Base-by-base conservation (phyloP, 2,113 vertebrate species). In the Notothenia rossii region DNA sequence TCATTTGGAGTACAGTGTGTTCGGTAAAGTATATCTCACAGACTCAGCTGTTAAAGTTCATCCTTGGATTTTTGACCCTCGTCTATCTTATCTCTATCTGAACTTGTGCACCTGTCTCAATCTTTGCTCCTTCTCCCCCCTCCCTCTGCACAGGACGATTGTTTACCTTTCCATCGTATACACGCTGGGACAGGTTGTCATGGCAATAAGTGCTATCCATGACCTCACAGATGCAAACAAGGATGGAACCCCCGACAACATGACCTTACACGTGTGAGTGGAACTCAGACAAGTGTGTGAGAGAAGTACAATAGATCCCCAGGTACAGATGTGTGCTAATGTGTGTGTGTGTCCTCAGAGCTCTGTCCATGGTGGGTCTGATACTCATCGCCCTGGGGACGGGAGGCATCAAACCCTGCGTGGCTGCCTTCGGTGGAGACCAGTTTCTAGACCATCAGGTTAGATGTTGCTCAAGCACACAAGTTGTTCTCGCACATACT, bases 351-450 rank as follows among this genome's bases (percentile, higher is more conserved):
- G 36, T 82, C 60, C 29, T 10, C 85, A 99, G 98, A 55, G 93
- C 76, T 2, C 88, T 99, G 72, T 97, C 96, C 59, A 94, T 99
- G 95, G 1, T 95, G 46, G 98, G 98, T 5, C 89, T 99, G 87
- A 0, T 92, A 7, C 96, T 99, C 22, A 98, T 99, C 15, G 98
- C 98, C 1, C 45, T 99, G 0, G 98, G 97, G 2, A 99, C 98
- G 0, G 98, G 98, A 53, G 98, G 98, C 14, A 99, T 99, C 90
- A 99, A 99, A 83, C 98, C 98, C 36, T 99, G 98, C 4, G 97
- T 99, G 76, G 86, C 97, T 13, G 97, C 98, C 0, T 99, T 99
- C 79, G 98, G 98, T 36, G 98, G 98, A 59, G 98, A 99, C 87
- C 98, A 99, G 93, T 99, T 99, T 92, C 86, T 95, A 18, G 96